Conservation (phyloP, 2,797 vertebrate species). For the Siniperca scherzeri region DNA sequence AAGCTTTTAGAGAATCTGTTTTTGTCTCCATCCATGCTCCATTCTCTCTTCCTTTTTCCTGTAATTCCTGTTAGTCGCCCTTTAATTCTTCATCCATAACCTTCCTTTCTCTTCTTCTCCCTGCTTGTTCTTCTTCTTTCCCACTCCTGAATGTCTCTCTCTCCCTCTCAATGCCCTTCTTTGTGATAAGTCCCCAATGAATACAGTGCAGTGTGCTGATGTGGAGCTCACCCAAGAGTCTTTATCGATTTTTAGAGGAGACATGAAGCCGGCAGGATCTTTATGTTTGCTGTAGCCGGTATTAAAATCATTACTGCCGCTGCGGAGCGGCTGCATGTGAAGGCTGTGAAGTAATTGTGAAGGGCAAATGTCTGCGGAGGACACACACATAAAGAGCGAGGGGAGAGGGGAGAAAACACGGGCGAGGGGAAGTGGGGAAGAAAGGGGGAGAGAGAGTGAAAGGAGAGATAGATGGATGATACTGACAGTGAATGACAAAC, state of each 20-base stretch:
- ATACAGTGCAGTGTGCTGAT: constrained; percentile 12
- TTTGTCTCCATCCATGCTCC: not conserved
- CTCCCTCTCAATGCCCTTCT: constrained; percentile 28
- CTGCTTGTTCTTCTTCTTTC: not conserved
- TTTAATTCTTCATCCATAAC: constrained; percentile 40
- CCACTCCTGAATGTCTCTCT: constrained; percentile 7
- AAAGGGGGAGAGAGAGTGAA: constrained; percentile 1
- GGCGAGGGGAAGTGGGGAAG: not conserved
- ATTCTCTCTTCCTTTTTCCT: not conserved
- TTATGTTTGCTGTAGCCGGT: constrained; percentile 58
- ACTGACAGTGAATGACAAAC: constrained; percentile 8
- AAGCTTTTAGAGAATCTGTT: constrained; percentile 15
- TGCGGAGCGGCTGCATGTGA: constrained; percentile 28
- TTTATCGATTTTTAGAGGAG: constrained; percentile 57
- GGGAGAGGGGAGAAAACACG: constrained; percentile 8
- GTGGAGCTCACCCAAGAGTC: constrained; percentile 44
- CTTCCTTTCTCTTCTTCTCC: constrained; percentile 9
- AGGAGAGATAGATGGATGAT: constrained; percentile 36
- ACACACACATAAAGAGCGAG: constrained; percentile 8
- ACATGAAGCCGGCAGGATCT: constrained; percentile 44
- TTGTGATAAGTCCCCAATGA: constrained; percentile 59
- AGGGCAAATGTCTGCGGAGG: constrained; percentile 60
- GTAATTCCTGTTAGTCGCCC: constrained; percentile 10
- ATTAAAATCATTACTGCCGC: constrained; percentile 69
- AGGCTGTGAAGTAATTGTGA: constrained; percentile 70